Percentiles rank a stretch among this genome's conserved stretches.
phyloP scores from a whole-genome alignment of 2,113 vertebrate genomes.

The Cyphomyrus discorhynchus region DNA sequence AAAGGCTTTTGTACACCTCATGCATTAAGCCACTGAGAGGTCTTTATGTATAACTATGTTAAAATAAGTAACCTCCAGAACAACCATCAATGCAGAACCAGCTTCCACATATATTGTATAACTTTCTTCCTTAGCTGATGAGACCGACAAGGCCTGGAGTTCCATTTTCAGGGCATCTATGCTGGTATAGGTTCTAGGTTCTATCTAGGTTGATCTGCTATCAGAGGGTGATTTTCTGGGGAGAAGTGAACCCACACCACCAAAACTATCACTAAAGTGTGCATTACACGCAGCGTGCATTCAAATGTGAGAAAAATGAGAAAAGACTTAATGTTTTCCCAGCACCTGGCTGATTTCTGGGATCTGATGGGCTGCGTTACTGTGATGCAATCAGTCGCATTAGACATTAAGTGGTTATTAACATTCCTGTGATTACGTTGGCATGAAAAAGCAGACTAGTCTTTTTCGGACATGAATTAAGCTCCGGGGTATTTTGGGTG shows the following conservation, averaged over 20 bases:
- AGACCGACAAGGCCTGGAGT: background rate
- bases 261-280: background rate
- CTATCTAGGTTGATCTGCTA: background rate
- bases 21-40: background rate
- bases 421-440: background rate
- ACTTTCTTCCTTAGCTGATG: background rate
- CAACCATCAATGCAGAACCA: background rate
- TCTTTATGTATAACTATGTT: background rate
- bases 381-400: background rate
- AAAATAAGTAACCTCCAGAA: background rate
- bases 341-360: background rate
- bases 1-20: background rate
- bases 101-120: background rate
- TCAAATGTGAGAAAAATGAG: background rate
- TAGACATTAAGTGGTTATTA: constrained; percentile 9
- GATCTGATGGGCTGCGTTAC: background rate
- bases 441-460: background rate
- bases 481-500: background rate
- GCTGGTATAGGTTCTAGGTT: too few relatives aligned
- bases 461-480: background rate
- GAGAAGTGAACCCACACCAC: background rate
- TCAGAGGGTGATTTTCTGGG: background rate
- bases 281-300: background rate
- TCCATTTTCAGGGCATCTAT: background rate
- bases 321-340: background rate